Evolutionary conservation across 1,140 invertebrate species (phyloP).

Genomic region (Heliconius congener): DNA sequence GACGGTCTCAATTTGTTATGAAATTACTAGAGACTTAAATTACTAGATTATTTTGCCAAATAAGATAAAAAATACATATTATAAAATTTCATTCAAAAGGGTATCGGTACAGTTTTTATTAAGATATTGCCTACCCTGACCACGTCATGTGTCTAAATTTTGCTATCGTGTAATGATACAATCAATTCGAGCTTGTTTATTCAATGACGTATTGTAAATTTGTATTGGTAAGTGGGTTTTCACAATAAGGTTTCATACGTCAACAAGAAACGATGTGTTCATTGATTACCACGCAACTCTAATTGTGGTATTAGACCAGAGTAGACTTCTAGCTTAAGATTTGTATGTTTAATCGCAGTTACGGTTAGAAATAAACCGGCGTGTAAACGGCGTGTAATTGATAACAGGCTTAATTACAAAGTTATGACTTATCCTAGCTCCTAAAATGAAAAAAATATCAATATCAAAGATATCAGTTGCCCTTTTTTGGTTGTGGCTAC

Average conservation of each 20-base stretch:
- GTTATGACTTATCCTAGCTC: not conserved
- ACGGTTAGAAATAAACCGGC: not conserved
- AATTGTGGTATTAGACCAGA: not conserved
- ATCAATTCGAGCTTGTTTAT: not conserved
- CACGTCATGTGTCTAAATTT: not conserved
- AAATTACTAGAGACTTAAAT: too few species aligned
- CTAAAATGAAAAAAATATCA: not conserved
- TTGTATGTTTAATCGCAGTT: not conserved
- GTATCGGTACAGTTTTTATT: too few species aligned
- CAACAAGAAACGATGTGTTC: not conserved
- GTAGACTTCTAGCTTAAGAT: not conserved
- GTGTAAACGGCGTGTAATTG: not conserved
- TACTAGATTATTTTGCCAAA: too few species aligned
- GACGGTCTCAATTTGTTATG: too few species aligned
- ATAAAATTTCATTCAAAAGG: too few species aligned
- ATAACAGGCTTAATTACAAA: not conserved
- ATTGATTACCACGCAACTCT: not conserved
- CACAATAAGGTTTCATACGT: not conserved
- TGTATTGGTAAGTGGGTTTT: conserved; percentile 2
- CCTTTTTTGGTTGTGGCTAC: not conserved
- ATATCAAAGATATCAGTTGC: not conserved
- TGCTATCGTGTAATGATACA: not conserved
- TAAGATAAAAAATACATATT: too few species aligned
- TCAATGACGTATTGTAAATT: not conserved
- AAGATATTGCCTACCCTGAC: too few species aligned